These are phyloP conservation scores for Drosophila parabipectinata DNA, from an alignment of 1,140 invertebrate genomes.

Conservation along the genomic window DNA sequence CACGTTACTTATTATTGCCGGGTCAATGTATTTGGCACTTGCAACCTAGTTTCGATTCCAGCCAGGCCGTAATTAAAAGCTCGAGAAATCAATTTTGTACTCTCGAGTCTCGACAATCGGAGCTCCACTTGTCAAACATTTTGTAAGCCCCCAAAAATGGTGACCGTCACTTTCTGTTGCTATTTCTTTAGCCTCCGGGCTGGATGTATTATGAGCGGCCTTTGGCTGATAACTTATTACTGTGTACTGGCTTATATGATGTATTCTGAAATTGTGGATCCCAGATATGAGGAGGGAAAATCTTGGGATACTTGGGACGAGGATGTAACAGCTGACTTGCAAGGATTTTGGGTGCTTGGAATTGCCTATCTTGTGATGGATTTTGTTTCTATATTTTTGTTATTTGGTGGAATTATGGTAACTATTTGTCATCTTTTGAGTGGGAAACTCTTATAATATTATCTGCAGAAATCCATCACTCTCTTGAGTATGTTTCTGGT, in stretches of 20 bases:
- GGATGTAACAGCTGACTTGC: neutral
- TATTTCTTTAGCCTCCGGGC: slow-evolving; percentile 4
- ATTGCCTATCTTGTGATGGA: neutral
- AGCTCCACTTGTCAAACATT: neutral
- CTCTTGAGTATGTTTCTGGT: slow-evolving; percentile 17
- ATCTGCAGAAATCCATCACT: neutral
- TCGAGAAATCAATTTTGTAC: slow-evolving; percentile 7
- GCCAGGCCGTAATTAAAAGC: neutral
- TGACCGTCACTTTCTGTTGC: neutral
- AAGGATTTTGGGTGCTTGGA: slow-evolving; percentile 21
- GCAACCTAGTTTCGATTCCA: slow-evolving; percentile 35
- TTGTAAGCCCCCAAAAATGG: neutral
- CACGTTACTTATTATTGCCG: slow-evolving; percentile 11
- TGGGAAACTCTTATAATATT: too few species aligned
- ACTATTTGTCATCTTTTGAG: neutral
- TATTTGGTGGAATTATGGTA: slow-evolving; percentile 14
- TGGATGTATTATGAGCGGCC: slow-evolving; percentile 6
- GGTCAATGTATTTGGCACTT: slow-evolving; percentile 37
- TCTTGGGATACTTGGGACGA: neutral
- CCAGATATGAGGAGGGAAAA: neutral
- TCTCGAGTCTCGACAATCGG: neutral
- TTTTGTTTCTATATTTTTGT: neutral
- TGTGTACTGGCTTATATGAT: neutral
- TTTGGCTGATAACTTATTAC: slow-evolving; percentile 12
- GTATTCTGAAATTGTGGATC: slow-evolving; percentile 9